Evolutionary conservation across 2,113 vertebrate genomes (phyloP).

Genomic region (Opisthocomus hoazin): DNA sequence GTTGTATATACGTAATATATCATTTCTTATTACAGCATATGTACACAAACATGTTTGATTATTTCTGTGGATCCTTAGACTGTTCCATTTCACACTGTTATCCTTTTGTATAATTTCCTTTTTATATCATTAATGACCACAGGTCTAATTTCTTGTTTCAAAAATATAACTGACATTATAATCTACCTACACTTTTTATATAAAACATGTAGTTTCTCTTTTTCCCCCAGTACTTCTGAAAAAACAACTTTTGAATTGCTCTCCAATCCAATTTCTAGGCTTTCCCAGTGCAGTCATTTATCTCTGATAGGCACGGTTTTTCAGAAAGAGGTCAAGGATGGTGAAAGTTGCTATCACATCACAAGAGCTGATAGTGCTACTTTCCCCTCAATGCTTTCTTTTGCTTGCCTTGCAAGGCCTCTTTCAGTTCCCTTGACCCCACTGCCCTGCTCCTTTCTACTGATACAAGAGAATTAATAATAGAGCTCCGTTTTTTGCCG

Average conservation of each 20-base stretch:
- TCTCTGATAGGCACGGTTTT: constrained; percentile 27
- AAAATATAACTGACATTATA: not conserved
- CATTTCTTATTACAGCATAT: not conserved
- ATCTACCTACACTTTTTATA: not conserved
- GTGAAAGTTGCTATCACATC: constrained; percentile 58
- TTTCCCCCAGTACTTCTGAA: not conserved
- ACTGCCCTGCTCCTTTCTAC: constrained; percentile 19
- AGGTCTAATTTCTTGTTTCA: not conserved
- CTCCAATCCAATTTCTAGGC: not conserved
- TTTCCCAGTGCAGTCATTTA: constrained; percentile 37
- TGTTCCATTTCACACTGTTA: not conserved
- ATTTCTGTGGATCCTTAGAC: not conserved
- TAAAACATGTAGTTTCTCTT: not conserved
- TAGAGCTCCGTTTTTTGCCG: not conserved
- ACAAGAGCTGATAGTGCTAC: constrained; percentile 31
- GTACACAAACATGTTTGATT: not conserved
- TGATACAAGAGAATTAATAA: constrained; percentile 54
- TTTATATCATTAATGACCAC: not conserved
- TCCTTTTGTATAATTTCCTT: not conserved
- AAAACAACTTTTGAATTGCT: not conserved
- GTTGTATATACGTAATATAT: not conserved
- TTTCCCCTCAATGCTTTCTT: constrained; percentile 51
- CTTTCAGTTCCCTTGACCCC: constrained; percentile 44
- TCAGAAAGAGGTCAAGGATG: constrained; percentile 47
- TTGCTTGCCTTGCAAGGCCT: constrained; percentile 33